Percentiles rank a stretch among this genome's conserved stretches.
Conservation (phyloP, 53 echinoderm and acorn worm species). For the Mesocentrotus franciscanus region DNA sequence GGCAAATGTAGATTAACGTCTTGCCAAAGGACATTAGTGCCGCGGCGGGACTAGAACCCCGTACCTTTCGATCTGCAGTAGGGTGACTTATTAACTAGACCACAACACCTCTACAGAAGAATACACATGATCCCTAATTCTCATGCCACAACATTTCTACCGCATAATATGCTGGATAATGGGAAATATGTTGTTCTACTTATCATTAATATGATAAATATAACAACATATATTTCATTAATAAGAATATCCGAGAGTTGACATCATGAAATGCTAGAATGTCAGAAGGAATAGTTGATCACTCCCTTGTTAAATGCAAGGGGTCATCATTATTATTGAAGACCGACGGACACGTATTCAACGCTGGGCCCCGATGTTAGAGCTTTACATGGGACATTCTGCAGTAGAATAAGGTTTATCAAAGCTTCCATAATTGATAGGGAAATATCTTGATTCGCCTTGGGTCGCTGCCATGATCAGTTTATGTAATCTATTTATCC, state of each 20-base stretch:
- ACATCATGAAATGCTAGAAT: not conserved
- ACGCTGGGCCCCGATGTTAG: not conserved
- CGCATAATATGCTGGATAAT: not conserved
- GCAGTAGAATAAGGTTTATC: not conserved
- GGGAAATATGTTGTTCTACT: not conserved
- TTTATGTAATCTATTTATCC: not conserved
- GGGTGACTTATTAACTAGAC: too few relatives aligned
- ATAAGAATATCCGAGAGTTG: not conserved
- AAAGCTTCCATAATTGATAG: not conserved
- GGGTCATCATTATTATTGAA: not conserved
- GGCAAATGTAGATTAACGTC: too few relatives aligned
- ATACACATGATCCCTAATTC: not conserved
- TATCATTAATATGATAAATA: too few relatives aligned
- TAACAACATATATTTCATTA: not conserved
- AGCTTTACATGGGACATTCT: not conserved
- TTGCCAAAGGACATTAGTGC: too few relatives aligned
- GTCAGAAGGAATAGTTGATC: slow-evolving; percentile 26
- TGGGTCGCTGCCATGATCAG: not conserved
- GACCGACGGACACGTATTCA: not conserved
- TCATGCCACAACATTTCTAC: not conserved
- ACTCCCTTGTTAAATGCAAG: not conserved
- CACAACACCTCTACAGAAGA: too few relatives aligned
- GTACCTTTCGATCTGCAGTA: too few relatives aligned
- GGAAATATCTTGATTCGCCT: not conserved
- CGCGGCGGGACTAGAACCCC: too few relatives aligned